Conservation (phyloP, 2,888 invertebrate species). For the Nebria salina region DNA sequence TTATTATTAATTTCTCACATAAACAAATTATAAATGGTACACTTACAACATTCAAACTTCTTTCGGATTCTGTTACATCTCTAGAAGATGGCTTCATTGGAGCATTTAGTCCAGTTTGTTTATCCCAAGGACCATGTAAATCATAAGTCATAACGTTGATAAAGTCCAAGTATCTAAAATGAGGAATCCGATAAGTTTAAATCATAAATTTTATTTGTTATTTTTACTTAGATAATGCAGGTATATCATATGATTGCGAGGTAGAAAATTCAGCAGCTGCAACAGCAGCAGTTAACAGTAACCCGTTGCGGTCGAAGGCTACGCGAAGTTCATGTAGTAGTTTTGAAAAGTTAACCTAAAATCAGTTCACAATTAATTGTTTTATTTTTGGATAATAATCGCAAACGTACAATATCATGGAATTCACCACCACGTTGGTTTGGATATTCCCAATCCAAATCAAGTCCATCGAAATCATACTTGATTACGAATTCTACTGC, state of each 20-base stretch:
- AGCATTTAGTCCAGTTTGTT: conserved; percentile 64
- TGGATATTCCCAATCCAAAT: conserved; percentile 80
- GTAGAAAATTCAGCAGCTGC: conserved; percentile 64
- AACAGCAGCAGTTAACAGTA: conserved; percentile 68
- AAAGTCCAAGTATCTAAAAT: conserved; percentile 68
- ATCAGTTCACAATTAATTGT: too few species aligned
- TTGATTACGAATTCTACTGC: conserved; percentile 66
- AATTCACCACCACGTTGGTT: conserved; percentile 66
- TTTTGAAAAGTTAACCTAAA: conserved; percentile 62
- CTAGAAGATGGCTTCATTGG: conserved; percentile 23
- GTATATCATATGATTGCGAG: conserved; percentile 67
- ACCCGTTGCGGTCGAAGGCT: conserved; percentile 64
- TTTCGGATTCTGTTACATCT: conserved; percentile 33
- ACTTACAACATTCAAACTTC: conserved; percentile 41
- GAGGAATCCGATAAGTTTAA: not conserved
- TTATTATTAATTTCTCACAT: not conserved
- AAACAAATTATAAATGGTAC: not conserved
- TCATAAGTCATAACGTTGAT: conserved; percentile 80
- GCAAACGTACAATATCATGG: conserved; percentile 58
- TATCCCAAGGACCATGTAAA: conserved; percentile 74
- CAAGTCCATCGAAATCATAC: conserved; percentile 75
- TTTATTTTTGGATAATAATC: too few species aligned
- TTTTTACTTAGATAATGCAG: conserved; percentile 64
- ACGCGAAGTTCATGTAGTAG: conserved; percentile 66
- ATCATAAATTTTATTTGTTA: not conserved